A percentile compares a stretch with the other conserved stretches of the same genome.
phyloP scores from a whole-genome alignment of 2,888 invertebrate species.

The Oscheius sp. region DNA sequence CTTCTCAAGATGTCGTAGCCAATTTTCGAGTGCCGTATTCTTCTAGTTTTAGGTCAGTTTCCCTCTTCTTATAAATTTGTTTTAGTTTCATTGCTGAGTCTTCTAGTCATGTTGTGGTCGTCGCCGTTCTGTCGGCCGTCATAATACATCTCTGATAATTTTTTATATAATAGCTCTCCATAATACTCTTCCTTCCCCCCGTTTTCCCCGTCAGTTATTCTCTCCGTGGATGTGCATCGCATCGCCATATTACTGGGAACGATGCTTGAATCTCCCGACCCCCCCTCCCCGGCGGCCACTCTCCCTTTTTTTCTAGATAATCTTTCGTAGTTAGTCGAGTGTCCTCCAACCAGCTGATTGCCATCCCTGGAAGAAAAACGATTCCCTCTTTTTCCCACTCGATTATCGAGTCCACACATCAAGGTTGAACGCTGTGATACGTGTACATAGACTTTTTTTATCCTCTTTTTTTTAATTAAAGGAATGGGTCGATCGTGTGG shows the following conservation, averaged over 20 bases:
- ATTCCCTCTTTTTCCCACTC: neutral
- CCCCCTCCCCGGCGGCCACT: neutral
- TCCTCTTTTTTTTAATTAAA: neutral
- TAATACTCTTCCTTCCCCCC: constrained; percentile 1
- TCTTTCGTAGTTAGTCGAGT: neutral
- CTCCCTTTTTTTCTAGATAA: neutral
- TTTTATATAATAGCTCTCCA: constrained; percentile 13
- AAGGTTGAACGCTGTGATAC: constrained; percentile 18
- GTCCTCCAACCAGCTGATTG: neutral
- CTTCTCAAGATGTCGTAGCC: neutral
- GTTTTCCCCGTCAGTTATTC: constrained; percentile 4
- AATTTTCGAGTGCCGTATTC: neutral
- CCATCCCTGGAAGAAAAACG: constrained; percentile 12
- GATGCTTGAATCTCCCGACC: constrained; percentile 24
- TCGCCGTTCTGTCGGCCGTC: neutral
- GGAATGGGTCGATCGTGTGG: no score
- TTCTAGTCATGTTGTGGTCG: constrained; percentile 24
- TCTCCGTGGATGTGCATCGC: constrained; percentile 20
- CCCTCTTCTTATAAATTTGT: neutral
- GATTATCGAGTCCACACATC: neutral
- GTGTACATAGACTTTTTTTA: constrained; percentile 15
- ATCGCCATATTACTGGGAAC: constrained; percentile 27
- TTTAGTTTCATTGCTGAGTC: constrained; percentile 1
- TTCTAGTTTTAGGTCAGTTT: neutral
- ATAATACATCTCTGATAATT: neutral